Base-by-base conservation (phyloP, 23 tunicate species). In the Ciona savignyi region DNA sequence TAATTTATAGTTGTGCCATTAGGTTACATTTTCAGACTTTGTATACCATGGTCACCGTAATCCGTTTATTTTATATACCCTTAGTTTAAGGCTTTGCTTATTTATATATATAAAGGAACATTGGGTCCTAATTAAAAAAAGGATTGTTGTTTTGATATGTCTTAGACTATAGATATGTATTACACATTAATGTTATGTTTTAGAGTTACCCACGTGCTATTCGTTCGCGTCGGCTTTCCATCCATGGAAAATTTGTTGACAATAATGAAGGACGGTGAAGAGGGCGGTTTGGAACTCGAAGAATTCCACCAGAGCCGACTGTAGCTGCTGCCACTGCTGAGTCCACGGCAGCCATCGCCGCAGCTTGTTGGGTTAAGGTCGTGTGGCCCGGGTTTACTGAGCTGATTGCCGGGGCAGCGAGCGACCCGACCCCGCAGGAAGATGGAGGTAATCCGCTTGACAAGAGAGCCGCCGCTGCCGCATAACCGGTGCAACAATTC, bases 211-310 rank as follows among this genome's bases (percentile, higher is more conserved):
- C 32, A 91, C 97, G 31, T 20, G 97, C 97, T 64, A 91, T 91
- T 71, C 91, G 62, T 56, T 91, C 97, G 70, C 97, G 61, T 75
- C 91, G 42, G 78, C 97, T 91, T 80, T 91, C 97, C 97, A 91
- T 91, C 97, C 97, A 91, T 1, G 97, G 86, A 51, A 91, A 91
- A 22, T 82, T 88, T 3, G 68, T 71, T 4, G 93, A 60, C 1
- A 91, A 74, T 15, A 84, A 75, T 2, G 86, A 62, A 25, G 81
- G 63, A 19, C 86, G 51, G 26, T 48, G 78, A 19, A 81, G 27
- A 9, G 32, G 34, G 24, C 86, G 42, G 51, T 80, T 70, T 15
- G 95, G 84, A 63, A 88, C 79, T 27, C 76, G 32, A 21, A 86
- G 32, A 1, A 80, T 34, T 25, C 79, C 60, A 1, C 66, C 77